phyloP scores from a whole-genome alignment of 2,888 invertebrate genomes.

The Enchytraeus crypticus region DNA sequence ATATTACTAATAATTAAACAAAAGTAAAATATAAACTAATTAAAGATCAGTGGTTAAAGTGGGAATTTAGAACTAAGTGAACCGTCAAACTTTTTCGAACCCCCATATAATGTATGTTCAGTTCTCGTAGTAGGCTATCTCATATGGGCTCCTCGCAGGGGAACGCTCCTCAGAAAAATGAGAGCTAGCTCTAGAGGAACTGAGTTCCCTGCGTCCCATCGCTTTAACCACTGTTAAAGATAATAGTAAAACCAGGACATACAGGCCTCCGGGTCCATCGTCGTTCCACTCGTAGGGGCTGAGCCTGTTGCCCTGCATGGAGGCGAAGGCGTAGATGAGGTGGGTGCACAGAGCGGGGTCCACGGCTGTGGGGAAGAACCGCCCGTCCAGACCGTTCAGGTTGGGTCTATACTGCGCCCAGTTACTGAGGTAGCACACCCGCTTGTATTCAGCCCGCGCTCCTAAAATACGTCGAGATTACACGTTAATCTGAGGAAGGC shows the following conservation, averaged over 20 bases:
- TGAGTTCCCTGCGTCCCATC: not conserved
- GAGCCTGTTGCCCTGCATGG: constrained; percentile 60
- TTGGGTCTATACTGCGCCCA: constrained; percentile 27
- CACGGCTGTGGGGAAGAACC: constrained; percentile 23
- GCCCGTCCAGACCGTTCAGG: no score
- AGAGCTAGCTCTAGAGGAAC: not conserved
- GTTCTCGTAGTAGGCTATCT: no score
- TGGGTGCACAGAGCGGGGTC: constrained; percentile 69
- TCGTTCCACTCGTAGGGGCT: constrained; percentile 88
- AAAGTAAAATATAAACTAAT: no score
- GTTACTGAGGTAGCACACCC: constrained; percentile 37
- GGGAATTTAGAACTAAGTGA: no score
- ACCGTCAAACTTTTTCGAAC: no score
- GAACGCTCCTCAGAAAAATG: no score
- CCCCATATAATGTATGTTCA: no score
- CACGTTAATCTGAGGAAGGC: no score
- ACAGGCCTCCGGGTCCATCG: constrained; percentile 43
- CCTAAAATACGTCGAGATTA: no score
- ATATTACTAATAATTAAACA: no score
- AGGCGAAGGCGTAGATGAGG: constrained; percentile 75
- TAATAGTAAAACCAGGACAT: not conserved
- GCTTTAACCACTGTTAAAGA: not conserved
- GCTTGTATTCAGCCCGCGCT: constrained; percentile 9
- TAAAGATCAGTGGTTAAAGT: no score
- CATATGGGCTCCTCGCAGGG: no score